Percentiles rank a stretch among this genome's conserved stretches.
phyloP scores from a whole-genome alignment of 2,113 vertebrate species.

The Melanostigma gelatinosum region DNA sequence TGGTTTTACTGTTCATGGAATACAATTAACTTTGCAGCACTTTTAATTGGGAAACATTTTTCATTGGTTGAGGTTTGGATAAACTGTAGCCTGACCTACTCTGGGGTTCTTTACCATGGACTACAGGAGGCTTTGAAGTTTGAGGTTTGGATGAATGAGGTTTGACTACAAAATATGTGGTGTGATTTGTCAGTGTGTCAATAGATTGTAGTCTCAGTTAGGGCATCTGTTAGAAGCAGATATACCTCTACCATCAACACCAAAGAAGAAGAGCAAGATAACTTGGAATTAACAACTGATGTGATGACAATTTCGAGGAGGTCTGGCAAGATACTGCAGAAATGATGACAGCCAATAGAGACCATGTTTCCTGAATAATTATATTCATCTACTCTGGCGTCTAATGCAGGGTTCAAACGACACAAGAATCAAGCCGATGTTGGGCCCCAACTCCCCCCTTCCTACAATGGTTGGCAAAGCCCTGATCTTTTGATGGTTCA shows the following conservation, averaged over 20 bases:
- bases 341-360: not conserved
- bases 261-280: not conserved
- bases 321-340: not conserved
- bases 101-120: not conserved
- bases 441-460: not conserved
- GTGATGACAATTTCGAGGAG: not conserved
- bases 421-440: not conserved
- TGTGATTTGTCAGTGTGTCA: conserved; percentile 21
- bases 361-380: not conserved
- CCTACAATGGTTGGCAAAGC: not conserved
- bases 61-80: not conserved
- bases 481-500: not conserved
- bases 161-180: conserved; percentile 20
- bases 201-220: conserved; percentile 35
- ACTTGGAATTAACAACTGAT: not conserved
- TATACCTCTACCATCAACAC: conserved; percentile 47
- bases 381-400: not conserved
- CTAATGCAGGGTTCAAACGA: not conserved
- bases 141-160: conserved; percentile 14
- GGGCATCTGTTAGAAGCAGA: conserved; percentile 64
- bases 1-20: not conserved
- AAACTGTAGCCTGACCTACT: not conserved
- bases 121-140: conserved; percentile 20
- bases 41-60: not conserved
- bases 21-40: not conserved